Base-by-base conservation (phyloP, 1,140 invertebrate species). In the Teleogryllus occipitalis region DNA sequence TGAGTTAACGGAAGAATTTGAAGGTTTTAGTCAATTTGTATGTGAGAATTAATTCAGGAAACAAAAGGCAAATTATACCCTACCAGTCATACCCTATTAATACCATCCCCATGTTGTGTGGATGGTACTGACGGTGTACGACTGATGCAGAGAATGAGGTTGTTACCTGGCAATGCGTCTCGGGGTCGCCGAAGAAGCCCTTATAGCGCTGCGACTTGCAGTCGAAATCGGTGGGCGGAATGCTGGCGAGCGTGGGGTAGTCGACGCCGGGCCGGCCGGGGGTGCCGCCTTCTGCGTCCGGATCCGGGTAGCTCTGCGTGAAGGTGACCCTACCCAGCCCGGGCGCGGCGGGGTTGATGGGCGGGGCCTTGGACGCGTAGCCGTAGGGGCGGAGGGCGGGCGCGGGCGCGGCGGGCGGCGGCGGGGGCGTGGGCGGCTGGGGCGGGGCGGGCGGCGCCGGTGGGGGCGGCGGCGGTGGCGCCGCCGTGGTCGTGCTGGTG, bases 171-270 rank as follows among this genome's bases (percentile, higher is more conserved):
- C 95, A 96, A 81, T 92, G 89, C 0, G 95, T 95, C 80, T 94
- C 91, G 0, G 94, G 92, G 87, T 97, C 95, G 8, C 94, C 95
- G 83, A 96, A 97, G 86, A 97, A 96, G 75, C 95, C 95, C 83
- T 96, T 96, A 85, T 96, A 96, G 10, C 94, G 87, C 84, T 96
- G 94, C 54, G 92, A 90, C 78, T 94, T 94, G 85, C 95, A 96
- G 84, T 91, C 90, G 84, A 97, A 97, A 81, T 87, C 89, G 0
- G 95, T 96, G 80, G 89, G 86, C 0, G 95, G 95, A 78, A 96
- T 95, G 39, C 87, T 87, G 6, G 91, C 89, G 14, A 94, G 90
- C 46, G 90, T 92, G 0, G 95, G 95, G 87, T 96, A 97, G 86
- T 97, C 95, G 7, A 95, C 86, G 21, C 94, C 92, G 2, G 95